Percentiles rank a stretch among this genome's conserved stretches.
These are phyloP conservation scores for Aphelinus certus DNA, from an alignment of 1,140 invertebrate species.

Conservation along the genomic window DNA sequence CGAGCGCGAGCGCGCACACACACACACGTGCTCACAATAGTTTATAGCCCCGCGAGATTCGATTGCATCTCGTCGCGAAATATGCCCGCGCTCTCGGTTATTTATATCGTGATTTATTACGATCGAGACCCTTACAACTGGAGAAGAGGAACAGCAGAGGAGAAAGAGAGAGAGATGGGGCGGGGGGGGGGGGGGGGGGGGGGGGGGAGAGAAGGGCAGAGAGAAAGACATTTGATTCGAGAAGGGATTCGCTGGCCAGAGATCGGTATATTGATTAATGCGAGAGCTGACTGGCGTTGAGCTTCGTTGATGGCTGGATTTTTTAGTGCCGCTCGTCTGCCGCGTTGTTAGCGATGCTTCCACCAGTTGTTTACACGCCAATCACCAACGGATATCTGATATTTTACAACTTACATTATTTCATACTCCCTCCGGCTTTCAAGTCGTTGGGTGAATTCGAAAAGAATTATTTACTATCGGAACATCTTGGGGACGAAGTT, in stretches of 20 bases:
- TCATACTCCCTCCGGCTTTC: neutral
- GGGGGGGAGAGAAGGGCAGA: neutral
- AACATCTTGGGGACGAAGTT: too few relatives aligned
- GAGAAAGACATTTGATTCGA: slow-evolving; percentile 23
- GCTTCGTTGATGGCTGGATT: too few relatives aligned
- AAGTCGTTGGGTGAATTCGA: neutral
- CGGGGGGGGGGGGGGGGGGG: slow-evolving; percentile 1
- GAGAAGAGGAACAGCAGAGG: slow-evolving; percentile 12
- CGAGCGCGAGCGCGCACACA: neutral
- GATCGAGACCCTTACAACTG: slow-evolving; percentile 55
- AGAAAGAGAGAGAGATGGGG: slow-evolving; percentile 38
- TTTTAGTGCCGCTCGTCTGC: too few relatives aligned
- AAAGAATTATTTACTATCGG: too few relatives aligned
- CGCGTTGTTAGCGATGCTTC: too few relatives aligned
- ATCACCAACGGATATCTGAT: too few relatives aligned
- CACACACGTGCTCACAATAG: slow-evolving; percentile 16
- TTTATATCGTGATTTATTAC: slow-evolving; percentile 66
- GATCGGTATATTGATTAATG: neutral
- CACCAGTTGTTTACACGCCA: too few relatives aligned
- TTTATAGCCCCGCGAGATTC: slow-evolving; percentile 51
- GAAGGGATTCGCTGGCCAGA: too few relatives aligned
- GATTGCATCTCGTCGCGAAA: slow-evolving; percentile 50
- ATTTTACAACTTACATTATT: too few relatives aligned
- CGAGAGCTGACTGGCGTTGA: neutral
- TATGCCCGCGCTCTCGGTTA: slow-evolving; percentile 58